Evolutionary conservation across 2,888 invertebrate species (phyloP).

Genomic region (Notodonta dromedarius): DNA sequence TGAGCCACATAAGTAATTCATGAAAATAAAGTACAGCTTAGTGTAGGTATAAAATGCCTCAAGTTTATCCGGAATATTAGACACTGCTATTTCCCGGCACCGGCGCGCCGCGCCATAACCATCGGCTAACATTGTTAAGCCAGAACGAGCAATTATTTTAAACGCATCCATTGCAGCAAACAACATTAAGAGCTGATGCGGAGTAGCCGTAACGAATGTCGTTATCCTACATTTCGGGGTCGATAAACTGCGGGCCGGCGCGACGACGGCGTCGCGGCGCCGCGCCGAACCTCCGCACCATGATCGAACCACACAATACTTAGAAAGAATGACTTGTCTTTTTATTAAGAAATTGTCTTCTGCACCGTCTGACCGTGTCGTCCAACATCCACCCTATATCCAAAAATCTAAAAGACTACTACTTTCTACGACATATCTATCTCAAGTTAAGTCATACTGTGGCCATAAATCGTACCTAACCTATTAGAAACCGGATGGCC

Average conservation of each 20-base stretch:
- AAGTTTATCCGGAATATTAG: too few species aligned
- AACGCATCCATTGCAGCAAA: constrained; percentile 61
- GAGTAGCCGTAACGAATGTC: constrained; percentile 70
- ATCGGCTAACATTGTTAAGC: constrained; percentile 40
- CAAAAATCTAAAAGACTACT: too few species aligned
- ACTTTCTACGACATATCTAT: too few species aligned
- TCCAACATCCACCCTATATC: too few species aligned
- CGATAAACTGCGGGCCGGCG: constrained; percentile 66
- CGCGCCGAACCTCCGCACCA: constrained; percentile 56
- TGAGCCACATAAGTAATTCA: too few species aligned
- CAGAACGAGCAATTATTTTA: constrained; percentile 63
- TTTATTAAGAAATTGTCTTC: constrained; percentile 20
- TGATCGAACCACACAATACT: constrained; percentile 50
- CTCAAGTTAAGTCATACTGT: not conserved
- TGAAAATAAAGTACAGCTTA: too few species aligned
- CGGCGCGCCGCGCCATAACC: constrained; percentile 20
- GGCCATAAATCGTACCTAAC: not conserved
- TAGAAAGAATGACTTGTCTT: constrained; percentile 21
- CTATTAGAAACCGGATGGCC: not conserved
- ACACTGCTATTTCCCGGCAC: constrained; percentile 2
- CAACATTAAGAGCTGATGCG: constrained; percentile 60
- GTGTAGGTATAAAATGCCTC: too few species aligned
- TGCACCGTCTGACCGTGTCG: not conserved
- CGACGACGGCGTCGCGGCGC: constrained; percentile 63
- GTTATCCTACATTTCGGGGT: constrained; percentile 79